phyloP scores from a whole-genome alignment of 2,888 invertebrate species.

The Cephus nigrinus region DNA sequence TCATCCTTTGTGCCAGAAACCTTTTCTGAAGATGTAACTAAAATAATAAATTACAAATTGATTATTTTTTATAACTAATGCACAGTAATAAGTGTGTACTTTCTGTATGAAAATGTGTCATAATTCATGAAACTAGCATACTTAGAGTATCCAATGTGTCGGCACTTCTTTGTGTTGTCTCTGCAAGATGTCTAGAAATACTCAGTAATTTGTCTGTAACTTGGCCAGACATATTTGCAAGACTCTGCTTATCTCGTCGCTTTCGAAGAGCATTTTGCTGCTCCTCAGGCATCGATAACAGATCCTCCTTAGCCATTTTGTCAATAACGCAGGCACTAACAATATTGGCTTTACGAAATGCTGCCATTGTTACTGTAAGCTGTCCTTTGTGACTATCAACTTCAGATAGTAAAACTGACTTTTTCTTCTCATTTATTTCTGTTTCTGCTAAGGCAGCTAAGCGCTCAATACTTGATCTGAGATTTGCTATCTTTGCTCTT shows the following conservation, averaged over 20 bases:
- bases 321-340: slow-evolving; percentile 83
- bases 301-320: slow-evolving; percentile 78
- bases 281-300: slow-evolving; percentile 70
- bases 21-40: slow-evolving; percentile 68
- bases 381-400: slow-evolving; percentile 78
- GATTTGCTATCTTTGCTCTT: slow-evolving; percentile 74
- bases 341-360: slow-evolving; percentile 85
- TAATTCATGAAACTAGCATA: slow-evolving; percentile 40
- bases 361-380: slow-evolving; percentile 77
- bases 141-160: slow-evolving; percentile 83
- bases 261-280: slow-evolving; percentile 75
- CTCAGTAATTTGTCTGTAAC: slow-evolving; percentile 88
- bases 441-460: slow-evolving; percentile 73
- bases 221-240: slow-evolving; percentile 78
- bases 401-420: slow-evolving; percentile 73
- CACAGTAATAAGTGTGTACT: background rate
- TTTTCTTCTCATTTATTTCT: slow-evolving; percentile 71
- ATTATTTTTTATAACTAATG: background rate
- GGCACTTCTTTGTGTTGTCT: slow-evolving; percentile 88
- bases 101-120: background rate
- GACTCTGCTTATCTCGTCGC: slow-evolving; percentile 75
- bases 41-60: slow-evolving; percentile 38
- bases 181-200: slow-evolving; percentile 86
- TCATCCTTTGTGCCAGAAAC: slow-evolving; percentile 81
- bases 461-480: slow-evolving; percentile 78